These are phyloP conservation scores for Deroptyus accipitrinus DNA, from an alignment of 2,113 vertebrate genomes.

Conservation along the genomic window DNA sequence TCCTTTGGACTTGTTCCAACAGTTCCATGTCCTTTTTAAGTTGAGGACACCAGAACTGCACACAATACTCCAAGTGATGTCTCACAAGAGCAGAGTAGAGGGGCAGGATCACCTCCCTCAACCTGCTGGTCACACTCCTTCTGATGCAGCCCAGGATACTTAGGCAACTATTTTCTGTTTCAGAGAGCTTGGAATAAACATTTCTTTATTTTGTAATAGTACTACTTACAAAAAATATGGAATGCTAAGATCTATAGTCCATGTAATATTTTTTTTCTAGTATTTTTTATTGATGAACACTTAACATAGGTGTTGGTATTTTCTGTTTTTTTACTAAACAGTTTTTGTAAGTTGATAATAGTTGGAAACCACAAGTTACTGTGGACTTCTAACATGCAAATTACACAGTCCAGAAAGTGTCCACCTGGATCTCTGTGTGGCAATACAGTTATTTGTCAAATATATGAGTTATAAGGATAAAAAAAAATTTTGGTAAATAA, in stretches of 20 bases:
- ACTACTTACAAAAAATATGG: not conserved
- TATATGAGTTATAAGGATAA: not conserved
- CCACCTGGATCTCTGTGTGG: not conserved
- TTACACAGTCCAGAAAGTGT: not conserved
- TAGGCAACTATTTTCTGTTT: not conserved
- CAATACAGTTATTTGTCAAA: not conserved
- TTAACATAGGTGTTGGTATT: rapidly evolving
- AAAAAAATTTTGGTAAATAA: not conserved
- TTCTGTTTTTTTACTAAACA: not conserved
- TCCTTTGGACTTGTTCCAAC: no score
- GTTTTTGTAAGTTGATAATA: not conserved
- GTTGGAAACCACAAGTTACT: not conserved
- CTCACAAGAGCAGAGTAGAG: no score
- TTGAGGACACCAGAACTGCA: no score
- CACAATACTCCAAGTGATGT: no score
- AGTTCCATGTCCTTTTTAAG: no score
- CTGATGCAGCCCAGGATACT: not conserved
- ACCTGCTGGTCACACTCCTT: no score
- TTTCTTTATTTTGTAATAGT: not conserved
- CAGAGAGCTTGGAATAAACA: not conserved
- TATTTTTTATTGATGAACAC: not conserved
- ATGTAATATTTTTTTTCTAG: not conserved
- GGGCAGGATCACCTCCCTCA: no score
- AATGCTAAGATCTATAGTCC: not conserved
- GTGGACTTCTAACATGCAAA: not conserved